Percentiles rank a stretch among this genome's conserved stretches.
Evolutionary conservation across 1,140 invertebrate genomes (phyloP).

Genomic region (Trachymyrmex cornetzi): DNA sequence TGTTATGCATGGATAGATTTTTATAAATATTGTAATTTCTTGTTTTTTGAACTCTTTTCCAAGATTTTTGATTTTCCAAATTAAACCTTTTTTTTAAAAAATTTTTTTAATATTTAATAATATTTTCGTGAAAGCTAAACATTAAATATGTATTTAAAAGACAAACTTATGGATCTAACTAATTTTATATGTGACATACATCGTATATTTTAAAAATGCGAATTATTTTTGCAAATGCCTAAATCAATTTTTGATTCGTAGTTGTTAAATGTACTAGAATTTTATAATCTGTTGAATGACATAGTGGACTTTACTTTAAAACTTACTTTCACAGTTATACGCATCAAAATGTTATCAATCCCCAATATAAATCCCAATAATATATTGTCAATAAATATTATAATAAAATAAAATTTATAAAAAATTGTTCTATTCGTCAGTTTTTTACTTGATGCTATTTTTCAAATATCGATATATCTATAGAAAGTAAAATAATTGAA

Average conservation of each 20-base stretch:
- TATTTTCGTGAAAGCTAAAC: conserved; percentile 4
- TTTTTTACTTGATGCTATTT: not conserved
- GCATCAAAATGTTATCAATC: conserved; percentile 88
- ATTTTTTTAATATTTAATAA: no score
- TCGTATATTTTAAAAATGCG: conserved; percentile 89
- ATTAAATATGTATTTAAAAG: not conserved
- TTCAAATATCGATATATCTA: not conserved
- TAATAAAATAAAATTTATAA: not conserved
- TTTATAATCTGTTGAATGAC: conserved; percentile 82
- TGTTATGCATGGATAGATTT: no score
- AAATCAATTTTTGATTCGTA: conserved; percentile 89
- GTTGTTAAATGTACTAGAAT: conserved; percentile 86
- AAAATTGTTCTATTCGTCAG: not conserved
- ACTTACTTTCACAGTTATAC: conserved; percentile 89
- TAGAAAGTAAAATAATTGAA: not conserved
- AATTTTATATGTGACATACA: conserved; percentile 73
- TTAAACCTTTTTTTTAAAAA: not conserved
- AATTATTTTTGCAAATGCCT: no score
- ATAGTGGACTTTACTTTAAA: conserved; percentile 88
- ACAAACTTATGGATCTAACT: not conserved
- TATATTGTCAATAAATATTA: no score
- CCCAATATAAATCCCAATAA: conserved; percentile 90
- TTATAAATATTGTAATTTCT: not conserved
- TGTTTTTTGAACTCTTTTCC: not conserved
- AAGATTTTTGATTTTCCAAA: not conserved